Conservation (phyloP, 2,888 invertebrate species). For the Oxyscelio sp. region DNA sequence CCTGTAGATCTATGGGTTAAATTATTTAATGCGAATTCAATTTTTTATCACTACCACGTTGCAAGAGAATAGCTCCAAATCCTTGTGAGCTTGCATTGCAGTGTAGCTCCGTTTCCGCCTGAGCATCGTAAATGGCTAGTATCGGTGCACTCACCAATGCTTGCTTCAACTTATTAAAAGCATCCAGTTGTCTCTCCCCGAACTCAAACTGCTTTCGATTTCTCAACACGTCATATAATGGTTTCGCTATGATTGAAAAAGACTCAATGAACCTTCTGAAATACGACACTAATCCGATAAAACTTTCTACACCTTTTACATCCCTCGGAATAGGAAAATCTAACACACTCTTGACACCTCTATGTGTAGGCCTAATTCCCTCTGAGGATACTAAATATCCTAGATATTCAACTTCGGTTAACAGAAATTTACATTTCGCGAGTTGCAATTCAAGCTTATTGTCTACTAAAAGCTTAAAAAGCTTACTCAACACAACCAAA, state of each 20-base stretch:
- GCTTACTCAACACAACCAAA: constrained; percentile 9
- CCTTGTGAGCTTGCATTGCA: constrained; percentile 81
- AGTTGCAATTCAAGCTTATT: constrained; percentile 78
- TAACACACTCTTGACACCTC: constrained; percentile 78
- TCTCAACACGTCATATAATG: constrained; percentile 22
- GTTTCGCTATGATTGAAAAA: constrained; percentile 8
- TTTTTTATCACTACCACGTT: constrained; percentile 76
- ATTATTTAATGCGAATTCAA: constrained; percentile 78
- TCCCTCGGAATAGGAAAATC: constrained; percentile 79
- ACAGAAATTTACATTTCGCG: constrained; percentile 80
- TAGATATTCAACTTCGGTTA: constrained; percentile 79
- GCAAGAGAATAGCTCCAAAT: constrained; percentile 81
- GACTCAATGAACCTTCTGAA: constrained; percentile 60
- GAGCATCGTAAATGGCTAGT: constrained; percentile 78
- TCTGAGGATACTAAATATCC: constrained; percentile 79
- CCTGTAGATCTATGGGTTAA: constrained; percentile 76
- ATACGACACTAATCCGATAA: constrained; percentile 33
- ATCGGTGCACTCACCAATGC: constrained; percentile 12
- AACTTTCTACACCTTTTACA: constrained; percentile 34
- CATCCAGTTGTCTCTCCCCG: constrained; percentile 5
- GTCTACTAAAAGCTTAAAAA: constrained; percentile 15
- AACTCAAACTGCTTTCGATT: constrained; percentile 14
- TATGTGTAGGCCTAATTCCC: constrained; percentile 79
- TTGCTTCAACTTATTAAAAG: constrained; percentile 5
- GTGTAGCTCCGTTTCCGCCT: constrained; percentile 81